Evolutionary conservation across 2,113 vertebrate species (phyloP).

Genomic region (Benitochromis conjunctus): DNA sequence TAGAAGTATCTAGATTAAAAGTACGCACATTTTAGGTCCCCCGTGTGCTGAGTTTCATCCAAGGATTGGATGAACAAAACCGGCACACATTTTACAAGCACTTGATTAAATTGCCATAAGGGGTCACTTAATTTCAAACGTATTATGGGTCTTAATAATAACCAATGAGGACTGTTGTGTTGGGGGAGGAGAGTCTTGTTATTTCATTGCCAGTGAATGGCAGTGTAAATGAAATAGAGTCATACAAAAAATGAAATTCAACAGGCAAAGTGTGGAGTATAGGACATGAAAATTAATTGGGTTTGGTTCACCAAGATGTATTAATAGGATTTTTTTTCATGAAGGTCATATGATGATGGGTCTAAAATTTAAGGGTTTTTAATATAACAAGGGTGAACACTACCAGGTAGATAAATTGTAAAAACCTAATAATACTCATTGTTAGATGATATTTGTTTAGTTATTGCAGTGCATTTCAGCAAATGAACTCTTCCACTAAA

Average conservation of each 20-base stretch:
- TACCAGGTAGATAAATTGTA: background rate
- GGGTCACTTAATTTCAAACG: background rate
- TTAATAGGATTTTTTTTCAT: background rate
- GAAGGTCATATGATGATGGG: background rate
- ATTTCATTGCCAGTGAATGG: background rate
- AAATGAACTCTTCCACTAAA: background rate
- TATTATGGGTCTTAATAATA: background rate
- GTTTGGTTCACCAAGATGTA: background rate
- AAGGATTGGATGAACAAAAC: background rate
- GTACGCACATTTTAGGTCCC: background rate
- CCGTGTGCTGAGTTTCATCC: background rate
- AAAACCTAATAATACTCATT: background rate
- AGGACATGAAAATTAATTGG: background rate
- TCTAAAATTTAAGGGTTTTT: background rate
- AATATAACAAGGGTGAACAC: background rate
- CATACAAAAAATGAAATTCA: background rate
- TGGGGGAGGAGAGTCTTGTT: background rate
- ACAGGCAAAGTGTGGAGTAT: background rate
- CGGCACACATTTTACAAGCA: background rate
- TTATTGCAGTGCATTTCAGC: background rate
- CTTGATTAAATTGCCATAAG: background rate
- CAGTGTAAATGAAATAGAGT: background rate
- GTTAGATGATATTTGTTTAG: background rate
- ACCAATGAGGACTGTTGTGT: background rate
- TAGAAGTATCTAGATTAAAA: background rate